Evolutionary conservation across 2,888 invertebrate species (phyloP).

Genomic region (Pyrocoelia pectoralis): DNA sequence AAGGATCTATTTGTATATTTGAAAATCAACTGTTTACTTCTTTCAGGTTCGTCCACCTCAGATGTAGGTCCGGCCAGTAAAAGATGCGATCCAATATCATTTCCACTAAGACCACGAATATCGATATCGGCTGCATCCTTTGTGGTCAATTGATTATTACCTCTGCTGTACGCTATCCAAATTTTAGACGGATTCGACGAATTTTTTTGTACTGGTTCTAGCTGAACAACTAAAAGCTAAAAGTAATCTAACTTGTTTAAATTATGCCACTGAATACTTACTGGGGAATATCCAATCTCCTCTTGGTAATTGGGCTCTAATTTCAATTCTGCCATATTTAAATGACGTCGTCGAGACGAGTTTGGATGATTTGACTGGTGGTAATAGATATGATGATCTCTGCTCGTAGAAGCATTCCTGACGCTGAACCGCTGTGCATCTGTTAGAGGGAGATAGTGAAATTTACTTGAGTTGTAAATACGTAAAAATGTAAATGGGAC

Average conservation of each 20-base stretch:
- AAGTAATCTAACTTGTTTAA: constrained; percentile 6
- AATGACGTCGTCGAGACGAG: constrained; percentile 60
- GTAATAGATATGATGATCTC: constrained; percentile 55
- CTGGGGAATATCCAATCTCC: constrained; percentile 68
- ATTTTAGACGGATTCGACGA: constrained; percentile 44
- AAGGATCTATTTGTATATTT: constrained; percentile 53
- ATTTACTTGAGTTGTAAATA: neutral
- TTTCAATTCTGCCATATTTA: constrained; percentile 62
- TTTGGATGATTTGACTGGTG: constrained; percentile 61
- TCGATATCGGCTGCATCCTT: constrained; percentile 55
- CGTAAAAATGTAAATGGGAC: too few species aligned
- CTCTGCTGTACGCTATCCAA: constrained; percentile 55
- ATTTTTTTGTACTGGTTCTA: constrained; percentile 52
- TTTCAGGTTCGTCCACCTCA: constrained; percentile 54
- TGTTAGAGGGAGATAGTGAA: constrained; percentile 34
- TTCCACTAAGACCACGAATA: constrained; percentile 41
- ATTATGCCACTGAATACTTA: constrained; percentile 41
- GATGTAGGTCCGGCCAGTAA: constrained; percentile 64
- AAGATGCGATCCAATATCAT: constrained; percentile 58
- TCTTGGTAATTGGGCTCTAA: constrained; percentile 63
- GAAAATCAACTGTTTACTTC: constrained; percentile 51
- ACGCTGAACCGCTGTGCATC: constrained; percentile 57
- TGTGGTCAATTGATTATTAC: constrained; percentile 54
- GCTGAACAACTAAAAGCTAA: constrained; percentile 55
- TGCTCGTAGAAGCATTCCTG: constrained; percentile 52